Base-by-base conservation (phyloP, 2,888 invertebrate genomes). In the Polymixis lichenea region DNA sequence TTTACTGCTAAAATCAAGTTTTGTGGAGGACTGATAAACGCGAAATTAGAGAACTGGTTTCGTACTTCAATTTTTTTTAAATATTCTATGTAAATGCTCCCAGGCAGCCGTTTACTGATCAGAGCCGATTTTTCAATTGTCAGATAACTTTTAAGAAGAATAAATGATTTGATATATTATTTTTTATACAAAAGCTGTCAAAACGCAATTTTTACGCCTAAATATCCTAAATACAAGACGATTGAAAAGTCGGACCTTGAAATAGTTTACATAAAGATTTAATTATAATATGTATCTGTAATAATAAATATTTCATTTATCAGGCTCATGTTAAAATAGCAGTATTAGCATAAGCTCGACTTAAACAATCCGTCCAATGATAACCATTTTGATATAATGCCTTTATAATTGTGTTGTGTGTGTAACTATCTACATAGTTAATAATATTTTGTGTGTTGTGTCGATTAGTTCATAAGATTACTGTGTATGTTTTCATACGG, bases 291-390 rank as follows among this genome's bases (percentile, higher is more conserved):
- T 22, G 32, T 65, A 49, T 69, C 15, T 71, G 32, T 71, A 71
- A 46, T 71, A 71, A 28, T 28, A 32, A n/a, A 46, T 46, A 56
- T 32, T 32, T 13, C 11, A 46, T 73, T 38, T 58, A 38, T 38
- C 17, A 49, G 25, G 22, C 58, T 73, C 49, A 58, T 58, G 22
- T 58, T 49, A 28, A 19, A 19, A 38, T 38, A 38, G 38, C 53
- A 17, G 22, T 75, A 56, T 22, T 15, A 66, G 38, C 15, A 7
- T 56, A 73, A 28, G 53, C 15, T 60, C n/a, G 49, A 78, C 80
- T 68, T 75, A 58, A 60, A 55, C 49, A 53, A 67, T 82, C 80
- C 80, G 83, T 80, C 80, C 80, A 82, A 28, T 58, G 43, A 64
- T 32, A 62, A 53, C 56, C n/a, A 2, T 82, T 62, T 80, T 80